phyloP scores from a whole-genome alignment of 2,797 vertebrate genomes.

The Prunella strophiata region DNA sequence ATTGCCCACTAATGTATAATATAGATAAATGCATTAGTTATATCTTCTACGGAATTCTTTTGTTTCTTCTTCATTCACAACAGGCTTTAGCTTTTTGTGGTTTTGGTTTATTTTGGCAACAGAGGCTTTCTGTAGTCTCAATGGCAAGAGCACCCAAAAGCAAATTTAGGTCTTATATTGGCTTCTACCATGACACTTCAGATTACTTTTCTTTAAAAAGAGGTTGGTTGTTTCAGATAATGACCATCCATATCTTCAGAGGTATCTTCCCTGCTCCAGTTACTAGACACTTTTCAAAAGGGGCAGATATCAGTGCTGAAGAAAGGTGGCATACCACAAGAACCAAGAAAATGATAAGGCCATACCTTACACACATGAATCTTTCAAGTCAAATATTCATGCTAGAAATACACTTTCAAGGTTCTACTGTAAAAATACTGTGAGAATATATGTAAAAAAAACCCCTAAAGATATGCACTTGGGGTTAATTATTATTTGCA shows the following conservation, averaged over 20 bases:
- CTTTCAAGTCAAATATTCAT: background rate
- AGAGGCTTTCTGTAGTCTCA: background rate
- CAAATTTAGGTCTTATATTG: background rate
- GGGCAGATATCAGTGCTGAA: background rate
- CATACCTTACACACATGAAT: background rate
- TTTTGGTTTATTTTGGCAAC: background rate
- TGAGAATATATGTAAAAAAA: background rate
- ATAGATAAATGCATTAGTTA: background rate
- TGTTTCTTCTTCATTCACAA: background rate
- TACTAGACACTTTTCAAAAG: background rate
- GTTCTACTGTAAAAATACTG: background rate
- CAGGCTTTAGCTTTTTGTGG: background rate
- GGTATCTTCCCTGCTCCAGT: background rate
- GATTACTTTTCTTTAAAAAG: background rate
- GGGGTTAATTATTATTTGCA: background rate
- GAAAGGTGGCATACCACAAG: background rate
- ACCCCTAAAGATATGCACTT: accelerated
- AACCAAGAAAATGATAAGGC: background rate
- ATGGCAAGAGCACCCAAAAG: background rate
- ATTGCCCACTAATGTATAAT: background rate
- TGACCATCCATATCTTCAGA: background rate
- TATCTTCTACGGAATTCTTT: background rate
- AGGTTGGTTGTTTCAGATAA: background rate
- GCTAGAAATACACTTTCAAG: background rate
- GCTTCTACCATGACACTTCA: accelerated